Evolutionary conservation across 2,797 vertebrate genomes (phyloP).

Genomic region (Luscinia megarhynchos): DNA sequence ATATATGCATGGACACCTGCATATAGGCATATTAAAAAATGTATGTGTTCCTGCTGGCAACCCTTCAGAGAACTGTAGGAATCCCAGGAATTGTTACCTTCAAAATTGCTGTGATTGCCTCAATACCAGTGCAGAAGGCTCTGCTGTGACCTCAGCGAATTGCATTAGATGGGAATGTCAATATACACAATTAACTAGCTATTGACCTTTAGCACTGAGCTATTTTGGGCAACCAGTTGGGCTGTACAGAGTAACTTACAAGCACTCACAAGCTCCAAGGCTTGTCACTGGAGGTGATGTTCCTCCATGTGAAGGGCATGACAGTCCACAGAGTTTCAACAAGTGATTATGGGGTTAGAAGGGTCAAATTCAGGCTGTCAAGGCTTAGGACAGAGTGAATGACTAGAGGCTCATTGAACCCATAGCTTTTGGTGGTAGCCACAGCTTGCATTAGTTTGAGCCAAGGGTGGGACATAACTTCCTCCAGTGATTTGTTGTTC

Average conservation of each 20-base stretch:
- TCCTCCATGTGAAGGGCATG: accelerated
- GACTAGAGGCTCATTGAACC: not conserved
- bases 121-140: not conserved
- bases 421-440: not conserved
- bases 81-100: not conserved
- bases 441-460: not conserved
- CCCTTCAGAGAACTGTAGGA: not conserved
- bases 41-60: not conserved
- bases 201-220: constrained; percentile 10
- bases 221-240: not conserved
- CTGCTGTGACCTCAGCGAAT: not conserved
- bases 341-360: not conserved
- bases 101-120: not conserved
- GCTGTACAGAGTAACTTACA: not conserved
- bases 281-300: not conserved
- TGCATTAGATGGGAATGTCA: constrained; percentile 36
- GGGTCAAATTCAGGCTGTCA: not conserved
- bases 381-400: not conserved
- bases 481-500: not conserved
- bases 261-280: not conserved
- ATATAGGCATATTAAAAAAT: not conserved
- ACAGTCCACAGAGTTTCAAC: not conserved
- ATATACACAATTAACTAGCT: constrained; percentile 3
- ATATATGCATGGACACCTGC: not conserved
- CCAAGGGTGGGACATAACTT: not conserved